These are phyloP conservation scores for Atherinosoma microstoma DNA, from an alignment of 2,797 vertebrate species.

Conservation along the genomic window DNA sequence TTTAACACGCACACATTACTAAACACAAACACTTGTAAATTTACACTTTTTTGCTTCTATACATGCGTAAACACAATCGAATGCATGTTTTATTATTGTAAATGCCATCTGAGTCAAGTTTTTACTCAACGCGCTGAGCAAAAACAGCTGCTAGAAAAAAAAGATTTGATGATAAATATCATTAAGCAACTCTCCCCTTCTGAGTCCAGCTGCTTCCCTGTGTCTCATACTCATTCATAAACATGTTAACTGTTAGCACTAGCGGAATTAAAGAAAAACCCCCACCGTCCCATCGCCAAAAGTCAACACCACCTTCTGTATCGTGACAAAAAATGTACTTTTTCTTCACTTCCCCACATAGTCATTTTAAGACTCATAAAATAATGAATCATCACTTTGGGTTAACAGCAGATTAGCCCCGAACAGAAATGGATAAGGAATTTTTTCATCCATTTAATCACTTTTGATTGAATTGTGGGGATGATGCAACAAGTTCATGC, in stretches of 20 bases:
- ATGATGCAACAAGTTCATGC: not conserved
- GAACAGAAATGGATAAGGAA: not conserved
- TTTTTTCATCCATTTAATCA: not conserved
- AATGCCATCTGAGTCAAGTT: slow-evolving; percentile 39
- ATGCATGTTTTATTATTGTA: slow-evolving; percentile 6
- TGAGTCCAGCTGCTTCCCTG: slow-evolving; percentile 37
- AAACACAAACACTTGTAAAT: not conserved
- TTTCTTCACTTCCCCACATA: not conserved
- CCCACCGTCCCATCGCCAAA: not conserved
- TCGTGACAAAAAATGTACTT: not conserved
- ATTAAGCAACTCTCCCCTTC: slow-evolving; percentile 31
- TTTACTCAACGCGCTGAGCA: slow-evolving; percentile 35
- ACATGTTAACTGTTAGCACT: slow-evolving; percentile 60
- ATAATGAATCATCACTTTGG: not conserved
- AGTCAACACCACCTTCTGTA: not conserved
- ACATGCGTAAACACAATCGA: not conserved
- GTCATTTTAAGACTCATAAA: not conserved
- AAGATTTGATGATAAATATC: slow-evolving; percentile 16
- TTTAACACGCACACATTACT: not conserved
- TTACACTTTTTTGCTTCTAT: not conserved
- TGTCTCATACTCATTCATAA: slow-evolving; percentile 64
- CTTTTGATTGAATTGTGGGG: not conserved
- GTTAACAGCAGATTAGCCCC: not conserved
- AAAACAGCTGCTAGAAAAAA: slow-evolving; percentile 23
- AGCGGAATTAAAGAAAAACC: slow-evolving; percentile 19